Evolutionary conservation across 2,113 vertebrate species (phyloP), one percentile per base, ranked within the genome.

Genomic region (Gymnobelideus leadbeateri): DNA sequence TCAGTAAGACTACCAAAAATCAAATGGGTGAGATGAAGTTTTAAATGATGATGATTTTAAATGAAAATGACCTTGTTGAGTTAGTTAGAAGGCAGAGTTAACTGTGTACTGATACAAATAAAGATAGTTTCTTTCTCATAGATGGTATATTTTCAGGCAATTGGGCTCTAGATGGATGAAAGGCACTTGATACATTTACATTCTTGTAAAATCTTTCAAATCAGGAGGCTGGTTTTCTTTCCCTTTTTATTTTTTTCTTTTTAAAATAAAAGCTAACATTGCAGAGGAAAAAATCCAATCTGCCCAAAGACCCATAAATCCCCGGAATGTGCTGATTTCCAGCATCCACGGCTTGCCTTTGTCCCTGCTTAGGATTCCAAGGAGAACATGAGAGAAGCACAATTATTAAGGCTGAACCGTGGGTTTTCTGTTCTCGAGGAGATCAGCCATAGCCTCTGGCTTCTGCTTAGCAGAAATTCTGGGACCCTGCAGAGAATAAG

Each of bases 241-340:
- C 8, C 16, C n/a, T 84, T 84, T 84, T 43, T 68, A 11, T 16
- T 77, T 84, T 84, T 43, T 43, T 43, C 10, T 21, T 84, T 84
- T 8, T 7, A n/a, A 14, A 94, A 93, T 89, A 90, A 89, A 9
- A 9, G 89, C 96, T 93, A 94, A 92, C 49, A 91, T 24, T 95
- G 95, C 95, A 96, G 94, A 95, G 91, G 89, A 95, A 94, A 95
- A 84, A 92, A 49, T n/a, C 97, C 95, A 95, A 97, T 96, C 96
- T 97, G 96, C 89, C 95, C 94, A 94, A 50, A 53, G 97, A 50
- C 51, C 89, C 46, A 92, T 28, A 89, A 0, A 0, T 61, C 95
- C 93, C 91, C 89, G 0, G 49, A 90, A 89, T 0, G 0, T 0
- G 0, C 7, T 0, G 52, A 90, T 94, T 97, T 95, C 94, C 37